Conservation (phyloP, 2,113 vertebrate species). For the Galemys pyrenaicus region DNA sequence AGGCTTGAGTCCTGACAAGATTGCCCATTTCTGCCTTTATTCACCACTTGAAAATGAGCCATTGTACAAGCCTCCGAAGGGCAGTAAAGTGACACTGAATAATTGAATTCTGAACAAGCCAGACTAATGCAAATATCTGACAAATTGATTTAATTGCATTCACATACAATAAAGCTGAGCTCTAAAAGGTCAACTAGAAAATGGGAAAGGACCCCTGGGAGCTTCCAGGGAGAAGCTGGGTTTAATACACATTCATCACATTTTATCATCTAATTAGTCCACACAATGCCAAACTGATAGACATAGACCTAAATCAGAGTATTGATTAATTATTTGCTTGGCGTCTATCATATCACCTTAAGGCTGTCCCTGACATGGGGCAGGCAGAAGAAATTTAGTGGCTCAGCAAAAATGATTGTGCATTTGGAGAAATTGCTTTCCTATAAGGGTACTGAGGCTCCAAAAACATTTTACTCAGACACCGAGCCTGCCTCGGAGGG, state of each 20-base stretch:
- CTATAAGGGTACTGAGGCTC: slow-evolving; percentile 80
- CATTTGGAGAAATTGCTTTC: slow-evolving; percentile 83
- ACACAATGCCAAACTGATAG: slow-evolving; percentile 92
- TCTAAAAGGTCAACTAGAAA: slow-evolving; percentile 96
- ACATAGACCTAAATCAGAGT: slow-evolving; percentile 88
- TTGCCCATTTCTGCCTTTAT: slow-evolving; percentile 34
- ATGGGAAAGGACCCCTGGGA: slow-evolving; percentile 92
- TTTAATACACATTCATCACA: slow-evolving; percentile 98
- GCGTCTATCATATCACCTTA: slow-evolving; percentile 93
- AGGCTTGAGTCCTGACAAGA: neutral
- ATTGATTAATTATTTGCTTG: slow-evolving; percentile 94
- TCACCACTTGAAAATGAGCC: slow-evolving; percentile 36
- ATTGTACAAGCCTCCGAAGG: slow-evolving; percentile 78
- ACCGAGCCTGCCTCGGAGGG: slow-evolving; percentile 48
- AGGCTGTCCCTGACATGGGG: slow-evolving; percentile 76
- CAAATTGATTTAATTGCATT: slow-evolving; percentile 94
- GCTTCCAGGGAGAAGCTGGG: slow-evolving; percentile 89
- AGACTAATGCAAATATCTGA: slow-evolving; percentile 90
- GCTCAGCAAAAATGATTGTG: slow-evolving; percentile 77
- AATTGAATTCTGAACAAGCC: slow-evolving; percentile 89
- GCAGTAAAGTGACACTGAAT: slow-evolving; percentile 84
- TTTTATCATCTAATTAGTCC: slow-evolving; percentile 99
- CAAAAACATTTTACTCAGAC: slow-evolving; percentile 73
- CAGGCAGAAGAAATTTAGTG: slow-evolving; percentile 82
- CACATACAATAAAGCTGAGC: slow-evolving; percentile 94